Evolutionary conservation across 2,888 invertebrate genomes (phyloP), one percentile per base, ranked within the genome.

Genomic region (Sympetrum striolatum): DNA sequence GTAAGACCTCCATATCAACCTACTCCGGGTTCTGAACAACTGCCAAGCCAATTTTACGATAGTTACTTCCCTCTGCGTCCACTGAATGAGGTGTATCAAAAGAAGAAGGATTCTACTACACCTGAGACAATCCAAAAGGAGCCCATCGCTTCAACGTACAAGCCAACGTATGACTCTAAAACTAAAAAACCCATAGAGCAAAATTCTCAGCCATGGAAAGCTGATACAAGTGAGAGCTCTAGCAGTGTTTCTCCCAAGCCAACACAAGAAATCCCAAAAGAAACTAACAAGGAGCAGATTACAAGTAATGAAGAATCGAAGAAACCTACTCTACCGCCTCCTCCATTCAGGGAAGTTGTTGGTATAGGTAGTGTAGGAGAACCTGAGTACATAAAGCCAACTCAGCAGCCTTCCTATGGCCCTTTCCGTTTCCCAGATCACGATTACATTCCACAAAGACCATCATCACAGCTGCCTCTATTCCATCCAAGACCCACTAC

Each of bases 371-470:
- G 86, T 60, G 60, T 86, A 5, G 86, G 86, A 60, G 86, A 86
- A 35, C 86, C 86, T 22, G 86, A 86, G 18, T 86, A 64, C 12
- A 31, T 86, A 8, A 60, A 86, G n/a, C 86, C 86, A 5, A 37
- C 60, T 1, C 58, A 86, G 3, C 58, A 86, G 22, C 60, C 86
- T 60, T 86, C 86, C 0, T 86, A 86, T 60, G 86, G 86, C 15
- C 86, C 86, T 31, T 86, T 86, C 60, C 35, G 86, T n/a, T 86
- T 86, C 37, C 86, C 86, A n/a, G 86, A 86, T n/a, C 82, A 81
- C 25, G 90, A 81, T 39, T 90, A 90, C n/a, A 39, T 60, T 2
- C 90, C 90, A n/a, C 81, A 90, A 37, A 58, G 90, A 25, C 90
- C 82, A 18, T 1, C 60, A n/a, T 64, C 48, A 35, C 90, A 48